Evolutionary conservation across 2,888 invertebrate genomes (phyloP).

Genomic region (Cistogaster globosa): DNA sequence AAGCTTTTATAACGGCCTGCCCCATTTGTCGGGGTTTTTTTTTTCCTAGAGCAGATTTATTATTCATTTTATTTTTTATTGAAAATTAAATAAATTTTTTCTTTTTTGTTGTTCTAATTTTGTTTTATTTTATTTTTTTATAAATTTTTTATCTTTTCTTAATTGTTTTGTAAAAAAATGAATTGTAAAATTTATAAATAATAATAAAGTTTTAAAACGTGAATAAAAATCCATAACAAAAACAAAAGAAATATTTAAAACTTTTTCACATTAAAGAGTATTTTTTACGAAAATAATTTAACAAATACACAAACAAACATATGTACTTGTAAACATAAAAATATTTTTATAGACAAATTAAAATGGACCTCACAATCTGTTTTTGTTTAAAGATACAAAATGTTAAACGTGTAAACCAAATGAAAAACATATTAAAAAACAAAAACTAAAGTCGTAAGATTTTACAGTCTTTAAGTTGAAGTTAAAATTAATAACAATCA

Average conservation of each 20-base stretch:
- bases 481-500: background rate
- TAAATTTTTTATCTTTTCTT: background rate
- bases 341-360: conserved; percentile 65
- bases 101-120: background rate
- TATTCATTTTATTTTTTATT: no score
- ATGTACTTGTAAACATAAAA: conserved; percentile 38
- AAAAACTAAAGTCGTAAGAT: background rate
- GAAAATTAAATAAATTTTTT: no score
- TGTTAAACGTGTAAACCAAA: conserved; percentile 66
- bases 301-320: conserved; percentile 7
- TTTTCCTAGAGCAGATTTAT: no score
- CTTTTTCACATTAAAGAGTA: conserved; percentile 61
- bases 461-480: conserved; percentile 55
- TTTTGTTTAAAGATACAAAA: conserved; percentile 20
- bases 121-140: background rate
- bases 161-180: background rate
- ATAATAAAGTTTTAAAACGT: background rate
- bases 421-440: conserved; percentile 19
- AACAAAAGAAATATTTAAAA: conserved; percentile 6
- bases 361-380: conserved; percentile 52
- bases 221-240: conserved; percentile 27
- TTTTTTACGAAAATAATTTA: conserved; percentile 71
- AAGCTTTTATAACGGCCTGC: no score
- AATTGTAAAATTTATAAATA: conserved; percentile 40
- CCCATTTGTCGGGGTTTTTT: no score